Evolutionary conservation across 2,797 vertebrate genomes (phyloP).

Genomic region (Xiphorhynchus erythropygius): DNA sequence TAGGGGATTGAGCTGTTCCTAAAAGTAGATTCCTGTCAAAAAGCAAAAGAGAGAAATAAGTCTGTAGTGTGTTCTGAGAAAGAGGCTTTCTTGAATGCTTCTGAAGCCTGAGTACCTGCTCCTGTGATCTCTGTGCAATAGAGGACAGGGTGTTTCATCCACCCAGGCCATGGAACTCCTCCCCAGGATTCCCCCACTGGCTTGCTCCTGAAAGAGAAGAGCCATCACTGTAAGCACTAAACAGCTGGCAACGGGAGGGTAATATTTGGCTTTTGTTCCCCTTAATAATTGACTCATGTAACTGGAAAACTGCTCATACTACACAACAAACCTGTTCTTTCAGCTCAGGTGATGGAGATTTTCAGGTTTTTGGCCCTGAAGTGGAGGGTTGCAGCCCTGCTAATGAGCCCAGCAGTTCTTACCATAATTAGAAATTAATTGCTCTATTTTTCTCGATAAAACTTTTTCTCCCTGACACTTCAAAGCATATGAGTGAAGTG

Average conservation of each 20-base stretch:
- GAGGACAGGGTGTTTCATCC: conserved; percentile 2
- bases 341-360: background rate
- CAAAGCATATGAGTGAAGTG: background rate
- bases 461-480: background rate
- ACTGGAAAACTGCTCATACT: background rate
- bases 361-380: background rate
- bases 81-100: background rate
- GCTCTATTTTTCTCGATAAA: background rate
- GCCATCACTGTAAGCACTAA: background rate
- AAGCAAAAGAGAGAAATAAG: background rate
- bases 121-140: background rate
- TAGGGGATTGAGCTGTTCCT: background rate
- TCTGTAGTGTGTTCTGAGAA: background rate
- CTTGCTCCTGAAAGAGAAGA: conserved; percentile 32
- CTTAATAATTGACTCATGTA: background rate
- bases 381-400: background rate
- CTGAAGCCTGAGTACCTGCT: conserved; percentile 56
- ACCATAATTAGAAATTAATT: background rate
- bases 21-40: conserved; percentile 18
- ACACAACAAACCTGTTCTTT: background rate
- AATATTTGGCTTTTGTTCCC: background rate
- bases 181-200: background rate
- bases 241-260: background rate
- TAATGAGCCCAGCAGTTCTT: background rate
- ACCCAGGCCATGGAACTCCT: background rate